phyloP scores from a whole-genome alignment of 2,113 vertebrate genomes.

The Microcebus tavaratra region DNA sequence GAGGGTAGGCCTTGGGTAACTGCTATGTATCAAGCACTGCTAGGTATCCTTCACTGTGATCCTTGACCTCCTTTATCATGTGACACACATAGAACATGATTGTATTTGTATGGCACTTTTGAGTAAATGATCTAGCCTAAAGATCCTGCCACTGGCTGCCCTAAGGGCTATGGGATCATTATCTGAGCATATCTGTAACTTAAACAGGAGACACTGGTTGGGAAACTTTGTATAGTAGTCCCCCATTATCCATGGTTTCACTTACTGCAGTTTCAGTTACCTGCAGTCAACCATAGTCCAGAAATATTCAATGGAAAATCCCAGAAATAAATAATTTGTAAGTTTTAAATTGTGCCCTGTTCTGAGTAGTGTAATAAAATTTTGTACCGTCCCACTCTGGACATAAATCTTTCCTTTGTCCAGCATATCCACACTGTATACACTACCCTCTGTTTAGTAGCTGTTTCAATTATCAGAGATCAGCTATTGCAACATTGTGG shows the following conservation, averaged over 20 bases:
- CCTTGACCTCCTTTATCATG: not conserved
- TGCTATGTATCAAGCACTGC: not conserved
- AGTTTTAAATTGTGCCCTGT: not conserved
- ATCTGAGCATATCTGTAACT: not conserved
- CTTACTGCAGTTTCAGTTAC: not conserved
- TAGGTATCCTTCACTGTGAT: not conserved
- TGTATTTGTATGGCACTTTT: not conserved
- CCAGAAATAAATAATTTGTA: not conserved
- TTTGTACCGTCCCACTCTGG: accelerated
- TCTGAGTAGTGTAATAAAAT: not conserved
- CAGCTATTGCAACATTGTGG: not conserved
- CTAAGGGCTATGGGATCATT: not conserved
- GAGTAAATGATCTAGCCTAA: not conserved
- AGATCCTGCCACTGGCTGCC: not conserved
- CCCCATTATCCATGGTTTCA: not conserved
- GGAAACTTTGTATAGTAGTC: not conserved
- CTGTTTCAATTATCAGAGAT: not conserved
- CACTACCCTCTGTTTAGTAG: not conserved
- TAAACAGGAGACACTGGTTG: not conserved
- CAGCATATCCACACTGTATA: not conserved
- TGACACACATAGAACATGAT: not conserved
- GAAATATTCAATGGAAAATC: not conserved
- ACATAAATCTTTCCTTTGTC: not conserved
- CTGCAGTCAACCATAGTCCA: not conserved
- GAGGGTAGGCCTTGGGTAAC: not conserved